These are phyloP conservation scores for Eristalinus aeneus DNA, from an alignment of 2,888 invertebrate species.

Conservation along the genomic window DNA sequence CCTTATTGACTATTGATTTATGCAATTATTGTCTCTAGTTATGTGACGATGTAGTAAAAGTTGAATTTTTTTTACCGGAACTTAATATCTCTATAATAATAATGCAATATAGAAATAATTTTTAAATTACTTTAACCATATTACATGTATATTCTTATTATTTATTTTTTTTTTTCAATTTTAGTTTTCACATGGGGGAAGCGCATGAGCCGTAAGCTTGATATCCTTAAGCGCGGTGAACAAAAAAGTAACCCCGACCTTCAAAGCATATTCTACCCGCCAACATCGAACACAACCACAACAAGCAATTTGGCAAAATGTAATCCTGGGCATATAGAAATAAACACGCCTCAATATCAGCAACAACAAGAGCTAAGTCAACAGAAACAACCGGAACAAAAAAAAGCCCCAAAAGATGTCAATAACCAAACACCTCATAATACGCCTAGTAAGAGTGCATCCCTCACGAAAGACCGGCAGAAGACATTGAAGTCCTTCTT, in stretches of 20 bases:
- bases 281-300: slow-evolving; percentile 75
- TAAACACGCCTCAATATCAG: slow-evolving; percentile 75
- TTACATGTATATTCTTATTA: background rate
- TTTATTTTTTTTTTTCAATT: slow-evolving; percentile 79
- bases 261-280: slow-evolving; percentile 80
- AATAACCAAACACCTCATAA: slow-evolving; percentile 3
- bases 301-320: slow-evolving; percentile 81
- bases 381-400: slow-evolving; percentile 59
- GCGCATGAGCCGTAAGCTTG: slow-evolving; percentile 89
- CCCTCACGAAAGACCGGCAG: slow-evolving; percentile 74
- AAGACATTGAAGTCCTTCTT: slow-evolving; percentile 88
- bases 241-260: slow-evolving; percentile 82
- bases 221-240: slow-evolving; percentile 86
- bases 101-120: too few species aligned
- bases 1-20: too few species aligned
- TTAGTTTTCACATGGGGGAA: slow-evolving; percentile 89
- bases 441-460: slow-evolving; percentile 58
- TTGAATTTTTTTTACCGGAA: too few species aligned
- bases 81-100: too few species aligned
- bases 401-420: slow-evolving; percentile 24
- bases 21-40: too few species aligned
- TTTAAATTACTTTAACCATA: background rate
- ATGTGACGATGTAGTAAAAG: too few species aligned
- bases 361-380: slow-evolving; percentile 75
- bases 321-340: slow-evolving; percentile 83